phyloP scores from a whole-genome alignment of 2,888 invertebrate species.

The Drosophila pseudotalamancana region DNA sequence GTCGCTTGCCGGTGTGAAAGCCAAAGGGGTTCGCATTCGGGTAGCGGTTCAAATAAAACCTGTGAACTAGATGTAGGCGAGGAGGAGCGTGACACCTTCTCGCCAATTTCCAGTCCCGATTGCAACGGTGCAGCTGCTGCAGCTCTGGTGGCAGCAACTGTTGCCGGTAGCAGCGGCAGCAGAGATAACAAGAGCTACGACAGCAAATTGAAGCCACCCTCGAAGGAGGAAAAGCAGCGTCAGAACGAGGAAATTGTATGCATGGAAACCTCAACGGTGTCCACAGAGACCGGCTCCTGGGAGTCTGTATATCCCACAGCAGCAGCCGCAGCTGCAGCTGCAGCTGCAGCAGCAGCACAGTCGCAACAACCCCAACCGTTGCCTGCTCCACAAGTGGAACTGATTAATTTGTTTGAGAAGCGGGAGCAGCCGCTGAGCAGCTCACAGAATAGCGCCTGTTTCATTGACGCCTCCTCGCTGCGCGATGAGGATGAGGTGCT shows the following conservation, averaged over 20 bases:
- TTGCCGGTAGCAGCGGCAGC: constrained; percentile 13
- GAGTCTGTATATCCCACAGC: constrained; percentile 86
- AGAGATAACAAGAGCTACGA: constrained; percentile 78
- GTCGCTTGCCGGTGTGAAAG: constrained; percentile 55
- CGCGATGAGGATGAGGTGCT: constrained; percentile 88
- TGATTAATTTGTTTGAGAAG: constrained; percentile 73
- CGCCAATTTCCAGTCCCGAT: constrained; percentile 81
- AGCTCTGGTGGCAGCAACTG: constrained; percentile 12
- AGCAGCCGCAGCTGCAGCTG: neutral
- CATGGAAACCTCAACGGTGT: constrained; percentile 87
- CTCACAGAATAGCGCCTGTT: constrained; percentile 86
- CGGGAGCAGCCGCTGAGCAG: constrained; percentile 77
- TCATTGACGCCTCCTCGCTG: constrained; percentile 91
- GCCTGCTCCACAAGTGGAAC: too few species aligned
- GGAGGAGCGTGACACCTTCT: constrained; percentile 84
- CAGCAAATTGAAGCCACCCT: constrained; percentile 64
- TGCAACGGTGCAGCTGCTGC: constrained; percentile 51
- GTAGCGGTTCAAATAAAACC: constrained; percentile 80
- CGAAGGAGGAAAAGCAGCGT: constrained; percentile 87
- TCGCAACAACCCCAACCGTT: too few species aligned
- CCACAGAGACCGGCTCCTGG: constrained; percentile 88
- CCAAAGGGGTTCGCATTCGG: constrained; percentile 56
- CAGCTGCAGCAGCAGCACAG: neutral
- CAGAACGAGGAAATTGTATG: constrained; percentile 88
- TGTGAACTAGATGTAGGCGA: constrained; percentile 83